A percentile compares a stretch with the other conserved stretches of the same genome.
phyloP scores from a whole-genome alignment of 2,797 vertebrate genomes.

The Mormyrus hasselquistii region DNA sequence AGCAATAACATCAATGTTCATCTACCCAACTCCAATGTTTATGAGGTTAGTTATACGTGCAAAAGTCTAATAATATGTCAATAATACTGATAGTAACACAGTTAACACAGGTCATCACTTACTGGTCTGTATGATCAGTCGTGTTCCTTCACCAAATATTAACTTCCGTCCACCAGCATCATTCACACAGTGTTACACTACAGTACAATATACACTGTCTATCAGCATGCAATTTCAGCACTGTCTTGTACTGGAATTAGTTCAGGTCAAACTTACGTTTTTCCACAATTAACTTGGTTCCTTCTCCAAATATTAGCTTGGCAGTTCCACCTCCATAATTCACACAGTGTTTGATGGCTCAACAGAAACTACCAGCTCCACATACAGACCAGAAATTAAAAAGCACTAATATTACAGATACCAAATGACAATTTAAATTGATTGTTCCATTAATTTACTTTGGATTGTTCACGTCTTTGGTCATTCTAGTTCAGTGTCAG shows the following conservation, averaged over 20 bases:
- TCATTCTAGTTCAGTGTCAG: background rate
- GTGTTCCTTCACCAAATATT: slow-evolving; percentile 19
- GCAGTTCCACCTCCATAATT: background rate
- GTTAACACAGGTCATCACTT: background rate
- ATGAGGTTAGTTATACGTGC: background rate
- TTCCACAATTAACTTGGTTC: slow-evolving; percentile 26
- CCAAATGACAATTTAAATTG: background rate
- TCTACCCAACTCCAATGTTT: background rate
- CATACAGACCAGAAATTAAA: background rate
- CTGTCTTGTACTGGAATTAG: too few relatives aligned
- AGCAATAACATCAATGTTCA: background rate
- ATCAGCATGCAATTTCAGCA: background rate
- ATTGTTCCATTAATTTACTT: background rate
- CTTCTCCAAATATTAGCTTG: slow-evolving; percentile 35
- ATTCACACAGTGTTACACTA: slow-evolving; percentile 51
- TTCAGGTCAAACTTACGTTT: slow-evolving; percentile 24
- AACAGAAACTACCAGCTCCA: slow-evolving; percentile 7
- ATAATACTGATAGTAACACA: background rate
- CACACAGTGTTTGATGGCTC: slow-evolving; percentile 24
- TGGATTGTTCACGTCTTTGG: background rate
- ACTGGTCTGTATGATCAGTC: slow-evolving; percentile 28
- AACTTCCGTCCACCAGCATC: slow-evolving; percentile 29
- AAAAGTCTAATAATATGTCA: background rate
- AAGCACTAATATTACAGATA: background rate
- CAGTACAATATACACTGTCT: slow-evolving; percentile 43